Evolutionary conservation across 2,113 vertebrate species (phyloP).

Genomic region (Corythaixoides concolor): DNA sequence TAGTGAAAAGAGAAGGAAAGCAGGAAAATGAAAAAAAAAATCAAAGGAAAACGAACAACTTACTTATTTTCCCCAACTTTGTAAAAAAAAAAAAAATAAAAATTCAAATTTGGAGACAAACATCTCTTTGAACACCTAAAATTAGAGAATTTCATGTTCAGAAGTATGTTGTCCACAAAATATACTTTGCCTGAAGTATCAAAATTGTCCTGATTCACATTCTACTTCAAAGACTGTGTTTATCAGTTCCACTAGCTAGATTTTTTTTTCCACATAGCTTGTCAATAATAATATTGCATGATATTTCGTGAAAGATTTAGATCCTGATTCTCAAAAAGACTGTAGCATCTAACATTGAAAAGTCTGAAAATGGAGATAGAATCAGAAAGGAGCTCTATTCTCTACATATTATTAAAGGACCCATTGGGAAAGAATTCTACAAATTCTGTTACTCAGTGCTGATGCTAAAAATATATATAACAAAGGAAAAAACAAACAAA

Average conservation of each 20-base stretch:
- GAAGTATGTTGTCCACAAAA: background rate
- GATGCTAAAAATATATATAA: background rate
- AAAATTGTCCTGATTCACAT: background rate
- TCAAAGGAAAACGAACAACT: background rate
- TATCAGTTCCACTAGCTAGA: background rate
- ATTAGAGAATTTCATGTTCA: background rate
- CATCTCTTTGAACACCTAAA: background rate
- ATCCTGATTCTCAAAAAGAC: background rate
- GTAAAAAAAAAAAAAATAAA: background rate
- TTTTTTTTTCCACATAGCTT: background rate
- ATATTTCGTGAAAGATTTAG: background rate
- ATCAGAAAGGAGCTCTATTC: background rate
- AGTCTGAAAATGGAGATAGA: background rate
- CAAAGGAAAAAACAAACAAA: background rate
- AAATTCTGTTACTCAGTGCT: background rate
- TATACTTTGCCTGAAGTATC: background rate
- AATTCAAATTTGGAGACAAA: background rate
- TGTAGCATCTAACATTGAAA: background rate
- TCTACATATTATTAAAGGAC: background rate
- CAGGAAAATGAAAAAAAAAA: background rate
- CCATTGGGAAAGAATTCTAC: background rate
- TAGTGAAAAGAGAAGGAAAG: background rate
- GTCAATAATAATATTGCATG: background rate
- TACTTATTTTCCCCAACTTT: background rate
- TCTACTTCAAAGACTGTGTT: background rate